Evolutionary conservation across 2,113 vertebrate genomes (phyloP), one percentile per base, ranked within the genome.

Genomic region (Phrynosoma platyrhinos): DNA sequence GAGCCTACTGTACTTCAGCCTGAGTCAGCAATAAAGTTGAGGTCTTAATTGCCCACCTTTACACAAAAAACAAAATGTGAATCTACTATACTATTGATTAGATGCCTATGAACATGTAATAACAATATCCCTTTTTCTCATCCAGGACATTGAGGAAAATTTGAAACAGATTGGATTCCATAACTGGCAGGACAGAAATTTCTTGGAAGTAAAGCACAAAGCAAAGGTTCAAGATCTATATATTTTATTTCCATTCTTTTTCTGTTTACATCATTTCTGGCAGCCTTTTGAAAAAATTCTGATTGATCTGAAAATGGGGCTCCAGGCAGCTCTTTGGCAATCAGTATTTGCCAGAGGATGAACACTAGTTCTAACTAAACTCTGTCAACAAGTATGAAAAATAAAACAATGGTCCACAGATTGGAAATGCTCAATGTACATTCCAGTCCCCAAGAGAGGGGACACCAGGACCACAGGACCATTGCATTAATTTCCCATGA

Each of bases 131-230:
- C 91, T 94, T 84, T 79, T 84, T 87, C 87, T 91, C 21, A 91
- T 93, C 32, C 30, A 98, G 97, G 96, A 96, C 47, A 71, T 94
- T 14, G 95, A 97, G 79, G 91, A 94, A 93, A 95, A 96, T 83
- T 92, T 97, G 64, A 94, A 93, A 89, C 83, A 96, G 94, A 92
- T 95, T 80, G 94, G 90, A 78, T 87, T 95, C 74, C 95, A 96
- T 83, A 94, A 92, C 30, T 94, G 80, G 79, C 91, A 96, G 53
- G 95, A 96, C 86, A 94, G 88, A 92, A 94, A 88, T 87, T 78
- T 88, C 9, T 80, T 88, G 25, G 90, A 94, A 91, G 94, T 92
- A 12, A 97, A 95, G 92, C 87, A 86, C 88, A 96, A 92, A 53
- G 79, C 88, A 86, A 97, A 97, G 97, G 97, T 98, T 95, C 94